Evolutionary conservation across 2,113 vertebrate species (phyloP).

Genomic region (Urocitellus parryii): DNA sequence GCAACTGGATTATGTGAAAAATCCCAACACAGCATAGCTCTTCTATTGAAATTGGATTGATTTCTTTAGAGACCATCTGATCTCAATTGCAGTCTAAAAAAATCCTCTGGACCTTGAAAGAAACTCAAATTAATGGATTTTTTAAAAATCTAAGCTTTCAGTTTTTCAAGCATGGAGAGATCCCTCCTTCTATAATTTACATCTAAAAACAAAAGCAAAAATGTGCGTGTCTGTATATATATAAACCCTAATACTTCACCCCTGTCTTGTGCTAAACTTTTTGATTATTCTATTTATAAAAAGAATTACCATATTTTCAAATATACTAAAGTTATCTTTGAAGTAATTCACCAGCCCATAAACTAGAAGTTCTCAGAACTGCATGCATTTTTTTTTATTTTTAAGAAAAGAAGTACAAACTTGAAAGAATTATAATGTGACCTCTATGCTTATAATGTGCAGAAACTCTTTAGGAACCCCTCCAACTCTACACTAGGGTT

Average conservation of each 20-base stretch:
- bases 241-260: constrained; percentile 38
- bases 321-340: constrained; percentile 55
- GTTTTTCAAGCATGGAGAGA: constrained; percentile 76
- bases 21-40: constrained; percentile 84
- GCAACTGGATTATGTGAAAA: constrained; percentile 83
- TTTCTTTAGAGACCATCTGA: constrained; percentile 87
- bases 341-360: constrained; percentile 28
- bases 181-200: constrained; percentile 75
- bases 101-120: constrained; percentile 80
- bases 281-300: constrained; percentile 64
- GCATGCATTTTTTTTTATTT: background rate
- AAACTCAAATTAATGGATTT: constrained; percentile 85
- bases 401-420: background rate
- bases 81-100: constrained; percentile 81
- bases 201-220: constrained; percentile 80
- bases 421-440: background rate
- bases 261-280: constrained; percentile 66
- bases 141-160: constrained; percentile 72
- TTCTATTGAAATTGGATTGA: constrained; percentile 87
- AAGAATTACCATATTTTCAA: constrained; percentile 62
- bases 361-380: constrained; percentile 46
- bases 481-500: background rate
- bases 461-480: background rate
- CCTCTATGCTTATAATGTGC: background rate
- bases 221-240: constrained; percentile 65